Conservation (phyloP, 2,797 vertebrate genomes). For the Cynodonichthys magdalenae region DNA sequence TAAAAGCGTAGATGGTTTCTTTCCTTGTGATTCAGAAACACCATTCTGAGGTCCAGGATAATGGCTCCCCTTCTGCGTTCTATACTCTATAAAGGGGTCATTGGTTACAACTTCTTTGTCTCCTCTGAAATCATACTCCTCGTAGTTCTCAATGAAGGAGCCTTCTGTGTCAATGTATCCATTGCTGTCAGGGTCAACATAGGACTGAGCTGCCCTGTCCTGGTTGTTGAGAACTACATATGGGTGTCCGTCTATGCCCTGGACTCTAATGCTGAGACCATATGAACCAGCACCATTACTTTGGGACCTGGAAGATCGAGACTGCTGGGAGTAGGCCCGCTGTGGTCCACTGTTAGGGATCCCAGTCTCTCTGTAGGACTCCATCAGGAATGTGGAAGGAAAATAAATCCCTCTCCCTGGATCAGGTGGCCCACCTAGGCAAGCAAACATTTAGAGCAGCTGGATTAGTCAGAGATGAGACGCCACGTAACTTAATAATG, state of each 20-base stretch:
- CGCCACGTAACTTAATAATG: conserved; percentile 28
- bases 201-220: conserved; percentile 77
- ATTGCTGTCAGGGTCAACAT: conserved; percentile 69
- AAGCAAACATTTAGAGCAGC: conserved; percentile 62
- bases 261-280: conserved; percentile 95
- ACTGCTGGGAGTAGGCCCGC: conserved; percentile 77
- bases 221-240: conserved; percentile 97
- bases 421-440: conserved; percentile 70
- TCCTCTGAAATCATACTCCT: conserved; percentile 77
- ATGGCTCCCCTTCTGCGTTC: conserved; percentile 73
- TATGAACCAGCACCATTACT: conserved; percentile 86
- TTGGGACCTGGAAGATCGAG: conserved; percentile 72
- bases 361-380: conserved; percentile 86
- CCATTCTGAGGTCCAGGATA: conserved; percentile 75
- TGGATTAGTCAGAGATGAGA: conserved; percentile 56
- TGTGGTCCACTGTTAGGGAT: conserved; percentile 81
- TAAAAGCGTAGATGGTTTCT: conserved; percentile 80
- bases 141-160: conserved; percentile 75
- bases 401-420: conserved; percentile 75
- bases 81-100: conserved; percentile 82
- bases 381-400: conserved; percentile 85
- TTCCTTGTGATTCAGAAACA: conserved; percentile 60
- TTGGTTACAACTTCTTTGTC: conserved; percentile 68
- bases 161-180: conserved; percentile 70
- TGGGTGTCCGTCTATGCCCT: conserved; percentile 97